A percentile compares a stretch with the other conserved stretches of the same genome.
Conservation (phyloP, 2,888 invertebrate species). For the Mesorhabditis belari region DNA sequence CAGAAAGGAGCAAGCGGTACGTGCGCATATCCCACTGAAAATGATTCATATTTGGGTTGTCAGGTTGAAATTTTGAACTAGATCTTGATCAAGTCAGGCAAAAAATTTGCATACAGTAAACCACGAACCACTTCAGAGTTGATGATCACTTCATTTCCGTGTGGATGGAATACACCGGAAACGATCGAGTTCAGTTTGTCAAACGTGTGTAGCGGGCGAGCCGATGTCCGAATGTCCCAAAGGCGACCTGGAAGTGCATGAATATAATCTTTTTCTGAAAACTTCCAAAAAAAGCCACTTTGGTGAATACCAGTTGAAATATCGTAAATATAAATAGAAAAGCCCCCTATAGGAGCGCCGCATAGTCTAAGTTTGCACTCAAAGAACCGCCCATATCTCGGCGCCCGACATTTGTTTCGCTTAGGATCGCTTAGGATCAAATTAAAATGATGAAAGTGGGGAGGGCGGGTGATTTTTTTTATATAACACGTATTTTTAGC, state of each 20-base stretch:
- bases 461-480: too few relatives aligned
- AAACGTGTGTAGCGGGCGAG: slow-evolving; percentile 86
- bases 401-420: too few relatives aligned
- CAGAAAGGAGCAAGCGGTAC: slow-evolving; percentile 84
- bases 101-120: background rate
- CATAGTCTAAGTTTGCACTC: too few relatives aligned
- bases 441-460: too few relatives aligned
- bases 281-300: too few relatives aligned
- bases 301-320: too few relatives aligned
- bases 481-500: too few relatives aligned
- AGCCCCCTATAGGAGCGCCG: too few relatives aligned
- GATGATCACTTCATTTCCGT: slow-evolving; percentile 68
- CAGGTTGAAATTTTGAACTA: background rate
- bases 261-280: too few relatives aligned
- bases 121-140: slow-evolving; percentile 75
- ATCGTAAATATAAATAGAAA: too few relatives aligned
- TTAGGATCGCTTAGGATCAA: too few relatives aligned
- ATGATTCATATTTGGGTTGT: background rate
- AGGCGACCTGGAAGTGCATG: slow-evolving; percentile 22
- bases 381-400: too few relatives aligned
- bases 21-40: slow-evolving; percentile 88
- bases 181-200: slow-evolving; percentile 76
- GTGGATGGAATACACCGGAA: slow-evolving; percentile 43
- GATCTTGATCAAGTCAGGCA: background rate
- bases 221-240: slow-evolving; percentile 17